Evolutionary conservation across 1,140 invertebrate species (phyloP), one percentile per base, ranked within the genome.

Genomic region (Aphaenogaster floridana): DNA sequence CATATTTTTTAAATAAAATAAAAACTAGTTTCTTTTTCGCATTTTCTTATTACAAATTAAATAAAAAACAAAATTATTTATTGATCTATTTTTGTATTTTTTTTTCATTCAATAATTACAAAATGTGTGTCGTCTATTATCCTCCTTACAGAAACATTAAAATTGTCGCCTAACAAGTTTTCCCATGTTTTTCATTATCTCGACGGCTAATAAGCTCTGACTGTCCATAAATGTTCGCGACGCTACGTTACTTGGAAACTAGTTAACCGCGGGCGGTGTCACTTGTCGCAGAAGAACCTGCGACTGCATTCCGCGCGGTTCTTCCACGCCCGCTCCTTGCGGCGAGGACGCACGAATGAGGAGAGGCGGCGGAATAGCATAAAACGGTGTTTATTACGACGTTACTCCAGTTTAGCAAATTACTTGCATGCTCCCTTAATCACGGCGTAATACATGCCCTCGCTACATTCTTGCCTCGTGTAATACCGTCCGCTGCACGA

Each of bases 321-420:
- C 88, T 90, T 71, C 64, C 48, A 21, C 36, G 76, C 39, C 13
- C 54, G 54, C 48, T 63, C 15, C 59, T 42, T 11, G 76, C 59
- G 9, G 68, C 88, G 88, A 86, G 83, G 63, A 61, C 61, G 76
- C 63, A 34, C 66, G 39, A 81, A 66, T 54, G 63, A 57, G 42
- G 69, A 69, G 61, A 39, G 7, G 39, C 9, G 28, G 74, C 74
- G 72, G 68, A 88, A 83, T 79, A 57, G 86, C 59, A 88, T 86
- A 68, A 87, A 76, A 88, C 71, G 68, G 88, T 88, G 79, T 91
- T 91, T 92, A 89, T 89, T 89, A 91, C 87, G 86, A 86, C 76
- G 87, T 89, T 90, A 89, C 87, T 90, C 90, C 89, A 91, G 89
- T 92, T 89, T 90, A 89, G 87, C 87, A 88, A 90, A 92, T 91